phyloP scores from a whole-genome alignment of 2,888 invertebrate genomes.

The Liodrosophila aerea region DNA sequence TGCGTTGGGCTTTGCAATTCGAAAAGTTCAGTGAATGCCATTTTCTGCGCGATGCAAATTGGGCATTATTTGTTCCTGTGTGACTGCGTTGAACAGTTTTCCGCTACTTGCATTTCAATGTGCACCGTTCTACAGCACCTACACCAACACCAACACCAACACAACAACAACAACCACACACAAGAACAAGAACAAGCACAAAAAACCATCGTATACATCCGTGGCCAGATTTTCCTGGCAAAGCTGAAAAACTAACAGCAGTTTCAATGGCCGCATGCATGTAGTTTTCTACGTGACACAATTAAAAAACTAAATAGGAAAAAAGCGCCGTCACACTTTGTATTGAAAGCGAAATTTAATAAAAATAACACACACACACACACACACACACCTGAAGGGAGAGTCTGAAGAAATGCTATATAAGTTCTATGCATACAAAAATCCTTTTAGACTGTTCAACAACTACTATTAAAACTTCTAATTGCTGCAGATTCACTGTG shows the following conservation, averaged over 20 bases:
- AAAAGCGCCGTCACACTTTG: conserved; percentile 42
- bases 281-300: conserved; percentile 71
- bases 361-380: conserved; percentile 42
- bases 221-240: conserved; percentile 35
- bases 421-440: no score
- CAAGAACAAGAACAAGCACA: conserved; percentile 25
- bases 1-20: conserved; percentile 31
- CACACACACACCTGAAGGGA: neutral
- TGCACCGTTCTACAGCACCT: conserved; percentile 31
- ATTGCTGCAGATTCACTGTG: no score
- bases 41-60: conserved; percentile 67
- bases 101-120: conserved; percentile 75
- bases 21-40: conserved; percentile 40
- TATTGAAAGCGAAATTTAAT: conserved; percentile 75
- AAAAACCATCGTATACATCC: conserved; percentile 20
- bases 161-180: conserved; percentile 14
- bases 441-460: no score
- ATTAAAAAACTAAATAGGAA: conserved; percentile 77
- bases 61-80: conserved; percentile 74
- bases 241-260: conserved; percentile 57
- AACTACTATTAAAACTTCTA: neutral
- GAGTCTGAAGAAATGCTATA: neutral
- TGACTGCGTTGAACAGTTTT: conserved; percentile 69
- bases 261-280: conserved; percentile 61
- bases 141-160: conserved; percentile 22